phyloP scores from a whole-genome alignment of 2,797 vertebrate genomes.

The Nasua narica region DNA sequence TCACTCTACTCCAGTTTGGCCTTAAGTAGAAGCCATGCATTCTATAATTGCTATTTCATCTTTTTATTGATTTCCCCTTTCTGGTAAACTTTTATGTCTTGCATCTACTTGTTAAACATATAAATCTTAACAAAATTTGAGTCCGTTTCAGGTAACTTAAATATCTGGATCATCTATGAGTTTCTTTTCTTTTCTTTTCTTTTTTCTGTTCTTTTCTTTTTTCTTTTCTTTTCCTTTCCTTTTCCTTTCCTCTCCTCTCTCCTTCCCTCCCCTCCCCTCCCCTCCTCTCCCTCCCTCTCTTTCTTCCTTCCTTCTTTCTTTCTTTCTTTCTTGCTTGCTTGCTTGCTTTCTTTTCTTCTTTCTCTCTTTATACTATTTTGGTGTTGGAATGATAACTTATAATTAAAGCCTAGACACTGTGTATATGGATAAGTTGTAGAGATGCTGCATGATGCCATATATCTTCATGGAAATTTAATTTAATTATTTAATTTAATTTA shows the following conservation, averaged over 20 bases:
- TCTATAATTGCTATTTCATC: background rate
- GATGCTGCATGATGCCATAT: background rate
- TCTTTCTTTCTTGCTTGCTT: too few relatives aligned
- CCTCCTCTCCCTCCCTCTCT: too few relatives aligned
- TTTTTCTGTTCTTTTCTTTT: background rate
- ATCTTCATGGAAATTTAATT: background rate
- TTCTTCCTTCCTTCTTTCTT: too few relatives aligned
- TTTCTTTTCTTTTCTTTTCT: background rate
- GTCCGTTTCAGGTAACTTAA: background rate
- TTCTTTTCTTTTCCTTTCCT: rapidly evolving
- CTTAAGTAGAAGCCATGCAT: background rate
- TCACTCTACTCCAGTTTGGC: background rate
- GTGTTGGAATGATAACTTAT: background rate
- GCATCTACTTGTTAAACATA: background rate
- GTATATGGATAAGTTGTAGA: background rate
- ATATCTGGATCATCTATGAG: background rate
- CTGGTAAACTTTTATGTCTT: background rate
- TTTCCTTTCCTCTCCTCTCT: rapidly evolving
- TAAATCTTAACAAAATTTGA: background rate
- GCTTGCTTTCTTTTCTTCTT: too few relatives aligned
- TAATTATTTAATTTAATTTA: too few relatives aligned
- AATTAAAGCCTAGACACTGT: background rate
- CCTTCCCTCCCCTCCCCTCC: background rate
- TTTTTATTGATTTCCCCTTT: background rate
- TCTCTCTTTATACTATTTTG: background rate